Evolutionary conservation across 1,140 invertebrate species (phyloP).

Genomic region (Rhopalosiphum padi): DNA sequence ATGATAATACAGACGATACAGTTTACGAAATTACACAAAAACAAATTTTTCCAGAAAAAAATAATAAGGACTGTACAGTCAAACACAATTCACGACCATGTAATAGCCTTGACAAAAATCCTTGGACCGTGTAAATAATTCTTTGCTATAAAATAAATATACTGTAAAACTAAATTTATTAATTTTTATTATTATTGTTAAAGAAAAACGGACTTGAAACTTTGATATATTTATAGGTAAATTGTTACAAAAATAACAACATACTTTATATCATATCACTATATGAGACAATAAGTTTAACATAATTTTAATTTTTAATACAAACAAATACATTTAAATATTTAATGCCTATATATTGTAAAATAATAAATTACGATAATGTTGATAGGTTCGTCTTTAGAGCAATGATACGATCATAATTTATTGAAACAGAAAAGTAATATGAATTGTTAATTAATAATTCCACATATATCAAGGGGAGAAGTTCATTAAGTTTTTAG

Average conservation of each 20-base stretch:
- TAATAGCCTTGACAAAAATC: background rate
- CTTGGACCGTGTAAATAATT: background rate
- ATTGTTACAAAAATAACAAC: background rate
- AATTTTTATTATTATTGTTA: background rate
- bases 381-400: background rate
- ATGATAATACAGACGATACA: background rate
- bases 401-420: background rate
- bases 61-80: background rate
- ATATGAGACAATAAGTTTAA: background rate
- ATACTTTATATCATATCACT: background rate
- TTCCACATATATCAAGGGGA: no score
- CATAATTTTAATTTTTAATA: background rate
- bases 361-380: background rate
- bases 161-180: background rate
- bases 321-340: background rate
- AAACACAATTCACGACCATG: background rate
- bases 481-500: background rate
- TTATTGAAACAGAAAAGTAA: background rate
- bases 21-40: background rate
- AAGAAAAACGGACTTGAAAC: background rate
- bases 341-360: no score
- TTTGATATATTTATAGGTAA: background rate
- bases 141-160: background rate
- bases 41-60: background rate
- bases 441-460: no score